These are phyloP conservation scores for Phoxinus dragarum DNA, from an alignment of 2,797 vertebrate species.

Conservation along the genomic window DNA sequence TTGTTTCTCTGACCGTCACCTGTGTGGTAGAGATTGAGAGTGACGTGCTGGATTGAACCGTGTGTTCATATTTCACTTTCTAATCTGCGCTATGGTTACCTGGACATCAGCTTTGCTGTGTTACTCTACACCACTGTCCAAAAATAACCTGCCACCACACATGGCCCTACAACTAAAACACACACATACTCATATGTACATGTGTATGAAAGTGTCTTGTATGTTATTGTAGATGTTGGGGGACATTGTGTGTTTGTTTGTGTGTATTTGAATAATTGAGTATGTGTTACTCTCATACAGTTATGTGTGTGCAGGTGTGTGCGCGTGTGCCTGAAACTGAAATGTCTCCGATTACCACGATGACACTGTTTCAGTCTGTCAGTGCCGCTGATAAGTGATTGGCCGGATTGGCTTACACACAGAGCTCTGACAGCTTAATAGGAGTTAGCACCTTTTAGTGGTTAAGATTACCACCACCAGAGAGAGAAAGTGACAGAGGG, in stretches of 20 bases:
- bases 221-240: background rate
- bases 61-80: slow-evolving; percentile 83
- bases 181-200: slow-evolving; percentile 1
- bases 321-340: slow-evolving; percentile 32
- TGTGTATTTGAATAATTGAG: background rate
- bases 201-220: slow-evolving; percentile 12
- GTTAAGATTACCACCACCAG: slow-evolving; percentile 71
- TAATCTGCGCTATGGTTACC: slow-evolving; percentile 83
- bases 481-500: slow-evolving; percentile 45
- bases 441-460: slow-evolving; percentile 76
- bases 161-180: slow-evolving; percentile 20
- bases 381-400: slow-evolving; percentile 78
- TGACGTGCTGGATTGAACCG: slow-evolving; percentile 66
- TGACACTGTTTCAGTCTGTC: slow-evolving; percentile 72
- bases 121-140: slow-evolving; percentile 74
- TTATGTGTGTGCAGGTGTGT: slow-evolving; percentile 13
- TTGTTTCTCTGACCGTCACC: slow-evolving; percentile 3
- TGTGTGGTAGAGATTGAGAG: slow-evolving; percentile 80
- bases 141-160: slow-evolving; percentile 66
- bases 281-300: background rate
- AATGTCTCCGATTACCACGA: slow-evolving; percentile 70
- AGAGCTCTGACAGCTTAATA: slow-evolving; percentile 66
- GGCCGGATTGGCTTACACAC: slow-evolving; percentile 74
- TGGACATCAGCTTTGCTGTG: slow-evolving; percentile 76
- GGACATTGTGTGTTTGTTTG: background rate